Evolutionary conservation across 2,888 invertebrate genomes (phyloP).

Genomic region (Piscicola geometra): DNA sequence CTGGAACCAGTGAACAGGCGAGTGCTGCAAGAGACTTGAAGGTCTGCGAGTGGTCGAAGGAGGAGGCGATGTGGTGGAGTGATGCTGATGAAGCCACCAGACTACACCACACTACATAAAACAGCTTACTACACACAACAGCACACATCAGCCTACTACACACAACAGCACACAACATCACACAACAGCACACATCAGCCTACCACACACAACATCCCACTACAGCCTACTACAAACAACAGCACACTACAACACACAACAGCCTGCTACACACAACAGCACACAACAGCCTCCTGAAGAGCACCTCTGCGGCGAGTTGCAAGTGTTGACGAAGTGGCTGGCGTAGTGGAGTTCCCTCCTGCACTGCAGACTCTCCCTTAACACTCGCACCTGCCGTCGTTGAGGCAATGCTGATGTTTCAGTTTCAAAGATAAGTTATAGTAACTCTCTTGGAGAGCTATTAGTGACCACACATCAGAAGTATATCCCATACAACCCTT

Average conservation of each 20-base stretch:
- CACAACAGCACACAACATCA: too few relatives aligned
- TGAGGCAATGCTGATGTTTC: not conserved
- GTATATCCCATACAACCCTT: too few relatives aligned
- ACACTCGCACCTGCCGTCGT: not conserved
- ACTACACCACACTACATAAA: too few relatives aligned
- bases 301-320: conserved; percentile 78
- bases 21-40: conserved; percentile 29
- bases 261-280: not conserved
- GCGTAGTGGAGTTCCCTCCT: conserved; percentile 66
- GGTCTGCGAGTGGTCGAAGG: conserved; percentile 29
- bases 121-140: too few relatives aligned
- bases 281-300: conserved; percentile 54
- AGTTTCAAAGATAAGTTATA: too few relatives aligned
- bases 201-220: not conserved
- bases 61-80: too few relatives aligned
- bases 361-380: conserved; percentile 48
- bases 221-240: not conserved
- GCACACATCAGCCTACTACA: not conserved
- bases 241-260: not conserved
- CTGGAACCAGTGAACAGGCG: conserved; percentile 40
- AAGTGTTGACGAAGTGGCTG: conserved; percentile 71
- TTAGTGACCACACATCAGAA: too few relatives aligned
- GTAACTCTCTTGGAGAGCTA: too few relatives aligned
- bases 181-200: not conserved
- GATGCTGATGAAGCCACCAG: too few relatives aligned